Base-by-base conservation (phyloP, 2,797 vertebrate genomes). In the Cottoperca gobio region DNA sequence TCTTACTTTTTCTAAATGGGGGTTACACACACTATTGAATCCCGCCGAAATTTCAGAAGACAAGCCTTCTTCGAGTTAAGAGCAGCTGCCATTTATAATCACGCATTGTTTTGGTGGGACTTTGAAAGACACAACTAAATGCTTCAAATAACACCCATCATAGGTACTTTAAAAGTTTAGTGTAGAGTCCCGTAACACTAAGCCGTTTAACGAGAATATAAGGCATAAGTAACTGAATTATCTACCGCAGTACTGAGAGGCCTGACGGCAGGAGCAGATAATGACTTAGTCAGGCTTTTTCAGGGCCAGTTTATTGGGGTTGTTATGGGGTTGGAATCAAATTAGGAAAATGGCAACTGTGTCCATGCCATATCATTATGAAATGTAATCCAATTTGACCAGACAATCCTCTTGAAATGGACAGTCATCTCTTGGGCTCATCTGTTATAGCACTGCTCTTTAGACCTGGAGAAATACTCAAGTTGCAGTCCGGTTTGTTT, bases 271-370 rank as follows among this genome's bases (percentile, higher is more conserved):
- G 26, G 55, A 86, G 60, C 57, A 82, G 87, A 92, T 91, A 84
- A 88, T 87, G 84, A 92, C 80, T 86, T 90, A 86, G 86, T 84
- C 79, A 49, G 87, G 75, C 81, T 87, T 91, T 93, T 93, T 94
- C 90, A 91, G 85, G 81, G 81, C 74, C 60, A 82, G 82, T 91
- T 92, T 87, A 91, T 89, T 91, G 86, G 77, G 84, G 88, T 89
- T 92, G 87, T 94, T 92, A 90, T 75, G 84, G 79, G 86, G 78
- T 72, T 70, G 63, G 73, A 92, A 95, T 93, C 80, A 84, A 93
- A 94, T 94, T 94, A 93, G 88, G 88, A 88, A 90, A 92, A 92
- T 85, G 89, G 86, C 92, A 92, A 92, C 93, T 93, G 93, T 91
- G 89, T 89, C 85, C 81, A 86, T 92, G 89, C 75, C 81, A 81